Evolutionary conservation across 2,113 vertebrate species (phyloP), one percentile per base, ranked within the genome.

Genomic region (Mugil cephalus): DNA sequence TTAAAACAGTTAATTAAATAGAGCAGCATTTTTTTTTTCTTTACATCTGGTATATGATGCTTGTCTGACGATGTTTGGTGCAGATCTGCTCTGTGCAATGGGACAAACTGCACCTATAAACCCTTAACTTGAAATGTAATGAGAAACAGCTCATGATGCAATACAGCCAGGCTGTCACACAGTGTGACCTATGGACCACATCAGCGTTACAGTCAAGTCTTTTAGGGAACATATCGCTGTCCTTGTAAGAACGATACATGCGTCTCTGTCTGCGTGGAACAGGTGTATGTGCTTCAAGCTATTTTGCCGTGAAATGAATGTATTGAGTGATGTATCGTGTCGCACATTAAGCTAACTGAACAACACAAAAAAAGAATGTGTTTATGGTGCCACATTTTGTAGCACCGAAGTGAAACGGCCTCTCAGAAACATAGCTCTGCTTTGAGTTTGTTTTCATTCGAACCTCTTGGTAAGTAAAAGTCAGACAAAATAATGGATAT

Each of bases 91-190:
- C 56, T 36, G 38, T 73, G 73, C 68, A 82, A 75, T 65, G 69
- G 73, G 48, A 77, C 70, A 65, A 79, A 87, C 82, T 43, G 34
- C 51, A 48, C 54, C 46, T 51, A 77, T 83, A 74, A 78, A 74
- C 60, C n/a, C 70, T 53, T 51, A 77, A 87, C 77, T 69, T 80
- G 78, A 69, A 77, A 64, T 48, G 24, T 87, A 85, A 88, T 88
- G 79, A 85, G 63, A 85, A 85, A 64, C 79, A 48, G 85, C 88
- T 85, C 65, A 90, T 90, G 79, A 88, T 64, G 51, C 60, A 61
- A 72, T 69, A 48, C 66, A 42, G 60, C 54, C 35, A 2, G 71
- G 63, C 74, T 77, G 80, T 81, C 81, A 51, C 18, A 47, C 58
- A 45, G 3, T 18, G 38, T 51, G 77, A 61, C 65, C 71, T 83